phyloP scores from a whole-genome alignment of 2,888 invertebrate species.

The Drosophila niveifrons region DNA sequence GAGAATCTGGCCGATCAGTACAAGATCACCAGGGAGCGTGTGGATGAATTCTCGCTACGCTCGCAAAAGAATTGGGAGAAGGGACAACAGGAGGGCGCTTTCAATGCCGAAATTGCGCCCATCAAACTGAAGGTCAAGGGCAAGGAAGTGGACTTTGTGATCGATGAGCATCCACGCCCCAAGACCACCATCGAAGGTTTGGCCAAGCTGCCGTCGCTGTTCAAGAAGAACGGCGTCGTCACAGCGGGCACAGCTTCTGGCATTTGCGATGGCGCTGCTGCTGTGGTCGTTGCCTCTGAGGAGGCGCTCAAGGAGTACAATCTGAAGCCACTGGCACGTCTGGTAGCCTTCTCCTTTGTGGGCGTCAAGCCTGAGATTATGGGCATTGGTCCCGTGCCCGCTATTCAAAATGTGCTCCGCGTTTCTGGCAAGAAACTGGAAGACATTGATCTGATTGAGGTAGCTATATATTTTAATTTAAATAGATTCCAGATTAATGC shows the following conservation, averaged over 20 bases:
- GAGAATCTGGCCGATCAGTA: slow-evolving; percentile 96
- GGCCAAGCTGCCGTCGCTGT: slow-evolving; percentile 94
- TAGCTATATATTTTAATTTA: slow-evolving; percentile 80
- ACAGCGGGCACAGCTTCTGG: slow-evolving; percentile 98
- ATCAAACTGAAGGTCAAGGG: slow-evolving; percentile 94
- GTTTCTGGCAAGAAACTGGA: slow-evolving; percentile 91
- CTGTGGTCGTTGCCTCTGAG: slow-evolving; percentile 96
- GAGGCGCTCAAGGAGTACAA: slow-evolving; percentile 92
- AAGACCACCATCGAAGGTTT: slow-evolving; percentile 94
- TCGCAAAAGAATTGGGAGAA: slow-evolving; percentile 96
- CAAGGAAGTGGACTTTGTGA: slow-evolving; percentile 91
- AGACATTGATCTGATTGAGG: slow-evolving; percentile 97
- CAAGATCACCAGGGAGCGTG: slow-evolving; percentile 92
- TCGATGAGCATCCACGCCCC: slow-evolving; percentile 92
- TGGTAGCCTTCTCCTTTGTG: slow-evolving; percentile 96
- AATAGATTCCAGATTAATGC: background rate
- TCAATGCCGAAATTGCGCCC: slow-evolving; percentile 95
- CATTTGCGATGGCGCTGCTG: slow-evolving; percentile 98
- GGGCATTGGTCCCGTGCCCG: slow-evolving; percentile 98
- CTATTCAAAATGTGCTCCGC: slow-evolving; percentile 94
- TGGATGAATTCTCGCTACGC: slow-evolving; percentile 93
- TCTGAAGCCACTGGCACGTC: slow-evolving; percentile 95
- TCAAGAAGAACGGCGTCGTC: slow-evolving; percentile 97
- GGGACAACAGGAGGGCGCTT: slow-evolving; percentile 94
- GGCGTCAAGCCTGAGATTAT: slow-evolving; percentile 99